phyloP scores from a whole-genome alignment of 1,140 invertebrate species.

The Magallana angulata region DNA sequence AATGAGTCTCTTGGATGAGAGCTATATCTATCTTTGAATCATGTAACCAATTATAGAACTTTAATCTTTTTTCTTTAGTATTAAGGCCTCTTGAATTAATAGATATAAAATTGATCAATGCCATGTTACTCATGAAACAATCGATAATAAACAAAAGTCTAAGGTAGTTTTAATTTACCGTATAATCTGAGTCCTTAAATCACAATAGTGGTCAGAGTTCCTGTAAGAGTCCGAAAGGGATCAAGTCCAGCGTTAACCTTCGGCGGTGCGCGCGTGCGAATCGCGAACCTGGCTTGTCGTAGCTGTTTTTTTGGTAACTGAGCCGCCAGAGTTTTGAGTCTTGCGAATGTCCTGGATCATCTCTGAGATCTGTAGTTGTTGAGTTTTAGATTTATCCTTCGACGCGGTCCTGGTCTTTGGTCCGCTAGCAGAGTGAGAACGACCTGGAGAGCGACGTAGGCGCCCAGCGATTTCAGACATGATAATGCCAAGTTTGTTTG shows the following conservation, averaged over 20 bases:
- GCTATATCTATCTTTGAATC: neutral
- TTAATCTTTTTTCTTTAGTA: conserved; percentile 7
- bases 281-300: neutral
- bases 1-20: neutral
- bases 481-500: neutral
- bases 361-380: neutral
- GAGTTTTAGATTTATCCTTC: neutral
- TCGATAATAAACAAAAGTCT: neutral
- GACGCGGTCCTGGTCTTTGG: neutral
- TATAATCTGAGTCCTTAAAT: neutral
- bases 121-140: neutral
- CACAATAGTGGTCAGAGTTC: neutral
- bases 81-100: neutral
- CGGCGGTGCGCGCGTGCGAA: neutral
- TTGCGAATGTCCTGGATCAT: neutral
- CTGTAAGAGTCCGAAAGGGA: neutral
- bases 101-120: neutral
- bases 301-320: neutral
- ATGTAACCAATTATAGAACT: neutral
- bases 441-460: neutral
- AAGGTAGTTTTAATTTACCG: neutral
- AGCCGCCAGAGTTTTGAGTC: neutral
- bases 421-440: neutral
- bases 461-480: neutral
- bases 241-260: neutral